phyloP scores from a whole-genome alignment of 2,113 vertebrate species.

The Alethe castanea region DNA sequence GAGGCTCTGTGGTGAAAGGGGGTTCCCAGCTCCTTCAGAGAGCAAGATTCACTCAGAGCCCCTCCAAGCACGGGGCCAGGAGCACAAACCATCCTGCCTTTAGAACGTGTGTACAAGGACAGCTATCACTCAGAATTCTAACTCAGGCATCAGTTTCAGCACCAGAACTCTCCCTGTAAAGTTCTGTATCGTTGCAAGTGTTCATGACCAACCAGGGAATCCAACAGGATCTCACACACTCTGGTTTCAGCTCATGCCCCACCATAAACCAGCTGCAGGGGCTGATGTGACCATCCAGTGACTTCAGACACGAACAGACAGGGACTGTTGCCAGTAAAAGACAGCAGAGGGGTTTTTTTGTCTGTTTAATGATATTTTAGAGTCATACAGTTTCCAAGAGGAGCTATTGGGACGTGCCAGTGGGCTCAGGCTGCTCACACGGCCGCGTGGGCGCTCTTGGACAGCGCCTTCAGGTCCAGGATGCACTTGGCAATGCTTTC shows the following conservation, averaged over 20 bases:
- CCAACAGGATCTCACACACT: fast-evolving
- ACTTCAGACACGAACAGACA: not conserved
- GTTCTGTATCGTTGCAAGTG: not conserved
- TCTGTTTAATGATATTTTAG: slow-evolving; percentile 39
- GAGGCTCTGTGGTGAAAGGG: not conserved
- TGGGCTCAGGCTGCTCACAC: not conserved
- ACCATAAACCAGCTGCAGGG: fast-evolving
- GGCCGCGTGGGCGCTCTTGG: slow-evolving; percentile 75
- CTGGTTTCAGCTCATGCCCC: not conserved
- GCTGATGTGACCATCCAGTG: not conserved
- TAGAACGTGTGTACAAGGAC: fast-evolving
- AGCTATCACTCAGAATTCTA: not conserved
- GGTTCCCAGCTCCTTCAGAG: fast-evolving
- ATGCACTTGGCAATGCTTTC: slow-evolving; percentile 95
- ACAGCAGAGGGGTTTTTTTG: not conserved
- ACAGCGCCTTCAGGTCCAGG: slow-evolving; percentile 85
- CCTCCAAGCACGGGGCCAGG: fast-evolving
- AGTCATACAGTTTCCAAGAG: not conserved
- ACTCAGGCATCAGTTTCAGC: fast-evolving
- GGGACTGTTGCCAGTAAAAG: not conserved
- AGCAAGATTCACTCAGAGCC: fast-evolving
- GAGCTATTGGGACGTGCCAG: fast-evolving
- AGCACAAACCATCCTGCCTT: not conserved
- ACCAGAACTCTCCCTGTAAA: not conserved
- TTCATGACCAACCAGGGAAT: not conserved